A percentile compares a stretch with the other conserved stretches of the same genome.
These are phyloP conservation scores for Galerucella pusilla DNA, from an alignment of 2,888 invertebrate species.

Conservation along the genomic window DNA sequence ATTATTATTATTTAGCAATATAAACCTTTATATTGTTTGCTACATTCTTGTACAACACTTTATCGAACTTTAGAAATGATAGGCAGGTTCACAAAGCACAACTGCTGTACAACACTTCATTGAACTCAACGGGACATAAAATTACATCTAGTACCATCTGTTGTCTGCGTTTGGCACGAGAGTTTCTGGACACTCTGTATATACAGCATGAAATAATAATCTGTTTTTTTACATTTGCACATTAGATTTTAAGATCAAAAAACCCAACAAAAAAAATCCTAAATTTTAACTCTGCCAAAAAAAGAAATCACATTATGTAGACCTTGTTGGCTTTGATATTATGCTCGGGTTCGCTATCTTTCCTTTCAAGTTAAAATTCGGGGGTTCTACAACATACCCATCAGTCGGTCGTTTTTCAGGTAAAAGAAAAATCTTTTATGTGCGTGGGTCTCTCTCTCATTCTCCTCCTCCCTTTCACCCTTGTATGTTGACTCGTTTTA, in stretches of 20 bases:
- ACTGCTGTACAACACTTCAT: too few relatives aligned
- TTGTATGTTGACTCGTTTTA: slow-evolving; percentile 8
- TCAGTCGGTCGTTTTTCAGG: slow-evolving; percentile 2
- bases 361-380: not conserved
- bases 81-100: too few relatives aligned
- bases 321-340: slow-evolving; percentile 2
- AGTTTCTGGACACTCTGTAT: too few relatives aligned
- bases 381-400: slow-evolving; percentile 6
- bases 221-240: too few relatives aligned
- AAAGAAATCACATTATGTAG: not conserved
- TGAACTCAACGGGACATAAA: too few relatives aligned
- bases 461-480: not conserved
- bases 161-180: too few relatives aligned
- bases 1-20: too few relatives aligned
- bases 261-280: slow-evolving; percentile 2
- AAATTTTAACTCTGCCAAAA: not conserved
- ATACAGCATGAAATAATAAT: too few relatives aligned
- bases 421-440: slow-evolving; percentile 13
- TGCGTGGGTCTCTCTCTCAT: not conserved
- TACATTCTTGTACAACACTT: too few relatives aligned
- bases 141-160: too few relatives aligned
- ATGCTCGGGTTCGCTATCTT: slow-evolving; percentile 2
- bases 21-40: too few relatives aligned
- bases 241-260: not conserved
- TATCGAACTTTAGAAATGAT: too few relatives aligned